Evolutionary conservation across 2,113 vertebrate genomes (phyloP), one percentile per base, ranked within the genome.

Genomic region (Toxostoma redivivum): DNA sequence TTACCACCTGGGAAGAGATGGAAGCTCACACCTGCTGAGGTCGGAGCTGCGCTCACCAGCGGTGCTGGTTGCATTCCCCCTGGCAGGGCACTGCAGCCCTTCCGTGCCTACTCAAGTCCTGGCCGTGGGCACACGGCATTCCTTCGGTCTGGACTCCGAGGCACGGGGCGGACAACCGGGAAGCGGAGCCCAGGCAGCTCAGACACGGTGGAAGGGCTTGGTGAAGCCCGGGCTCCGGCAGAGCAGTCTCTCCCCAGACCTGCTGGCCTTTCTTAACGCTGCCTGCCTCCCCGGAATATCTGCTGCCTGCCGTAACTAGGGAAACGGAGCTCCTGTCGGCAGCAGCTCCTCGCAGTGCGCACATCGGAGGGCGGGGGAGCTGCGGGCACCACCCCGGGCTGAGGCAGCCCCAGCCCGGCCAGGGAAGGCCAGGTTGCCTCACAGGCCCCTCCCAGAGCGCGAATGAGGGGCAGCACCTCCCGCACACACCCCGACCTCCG

Each of bases 221-320:
- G 28, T 23, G 60, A 10, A 48, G 42, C 50, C 20, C 40, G 21
- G 31, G 65, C 30, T 9, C n/a, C 20, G 19, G 3, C 78, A 22
- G 25, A 5, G 62, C 79, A 23, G 44, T 18, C 13, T 28, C 69
- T 58, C 35, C 42, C 0, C 16, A 47, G 83, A 37, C 42, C 42
- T 57, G 85, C 73, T 65, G 44, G 56, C 83, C 62, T 64, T 91
- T 86, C 64, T 67, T 7, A 50, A 76, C 10, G 5, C 80, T 82
- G 90, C 73, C 50, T 58, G 82, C 60, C 56, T 86, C 86, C 94
- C 86, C 18, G 27, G 88, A 93, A 90, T 66, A 92, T 87, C 90
- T 92, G 56, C 86, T 35, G 90, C 72, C 92, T 81, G 76, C 54
- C 4, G 92, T 96, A 81, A 62, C 96, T 95, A 96, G 88, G 95